Base-by-base conservation (phyloP, 1,140 invertebrate genomes). In the Lutraria rhynchaena region DNA sequence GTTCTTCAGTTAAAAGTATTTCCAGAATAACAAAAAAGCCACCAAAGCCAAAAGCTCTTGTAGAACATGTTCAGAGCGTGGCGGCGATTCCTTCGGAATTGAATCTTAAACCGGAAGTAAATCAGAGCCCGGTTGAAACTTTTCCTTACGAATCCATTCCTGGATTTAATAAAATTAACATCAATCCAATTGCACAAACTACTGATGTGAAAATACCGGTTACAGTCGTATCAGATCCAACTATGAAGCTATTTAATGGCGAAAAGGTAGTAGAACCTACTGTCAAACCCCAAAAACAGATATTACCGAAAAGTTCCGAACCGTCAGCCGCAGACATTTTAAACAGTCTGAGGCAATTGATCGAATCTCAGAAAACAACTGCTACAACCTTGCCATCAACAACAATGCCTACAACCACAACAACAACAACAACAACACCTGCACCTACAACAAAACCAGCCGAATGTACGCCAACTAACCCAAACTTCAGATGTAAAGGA, bases 401-500 rank as follows among this genome's bases (percentile, higher is more conserved):
- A 5, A 46, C 58, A 19, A 11, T 27, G 13, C 53, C 55, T 7
- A 27, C 71, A 4, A 29, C 58, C 3, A 27, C 74, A 19, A 44
- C 58, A 61, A 19, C 53, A 24, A 13, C 17, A 2, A 75, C 35
- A 0, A 27, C 37, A 35, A 46, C 71, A 49, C 1, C 71, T 44
- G 19, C 70, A n/a, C 17, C 71, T 22, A 46, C 31, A 17, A n/a
- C n/a, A n/a, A n/a, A n/a, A n/a, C n/a, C n/a, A 41, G 58, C 41
- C 3, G 22, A 35, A 27, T 77, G 74, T 33, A 65, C 58, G 11
- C 74, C 74, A 2, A 31, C 2, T 22, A 65, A 58, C 24, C 58
- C 74, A 41, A 53, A 77, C 17, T 77, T 77, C 27, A 11, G 17
- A 15, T 77, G 74, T 37, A 61, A 49, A 24, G 74, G 74, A 3